A percentile compares a stretch with the other conserved stretches of the same genome.
These are phyloP conservation scores for Clistopyga incitator DNA, from an alignment of 2,888 invertebrate genomes.

Conservation along the genomic window DNA sequence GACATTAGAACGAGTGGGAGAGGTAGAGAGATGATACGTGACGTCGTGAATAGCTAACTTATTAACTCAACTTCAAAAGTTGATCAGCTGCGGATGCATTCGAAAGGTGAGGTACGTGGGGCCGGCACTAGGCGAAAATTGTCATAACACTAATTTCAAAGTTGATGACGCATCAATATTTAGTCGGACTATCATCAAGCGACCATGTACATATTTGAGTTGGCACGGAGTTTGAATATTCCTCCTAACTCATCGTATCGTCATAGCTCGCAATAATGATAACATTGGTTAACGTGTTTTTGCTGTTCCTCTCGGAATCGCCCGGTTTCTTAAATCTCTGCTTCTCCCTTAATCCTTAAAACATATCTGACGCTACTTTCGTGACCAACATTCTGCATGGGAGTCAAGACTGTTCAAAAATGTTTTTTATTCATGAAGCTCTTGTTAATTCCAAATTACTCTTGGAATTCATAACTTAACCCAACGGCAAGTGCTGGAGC, in stretches of 20 bases:
- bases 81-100: constrained; percentile 43
- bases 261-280: not conserved
- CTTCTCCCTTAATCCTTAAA: not conserved
- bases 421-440: constrained; percentile 6
- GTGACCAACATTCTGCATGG: not conserved
- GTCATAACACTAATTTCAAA: not conserved
- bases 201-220: not conserved
- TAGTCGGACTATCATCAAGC: not conserved
- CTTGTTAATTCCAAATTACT: not conserved
- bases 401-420: constrained; percentile 6
- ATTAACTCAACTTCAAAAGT: constrained; percentile 46
- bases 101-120: not conserved
- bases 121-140: not conserved
- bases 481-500: not conserved
- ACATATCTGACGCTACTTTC: not conserved
- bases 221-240: not conserved
- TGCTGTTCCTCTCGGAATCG: not conserved
- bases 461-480: not conserved
- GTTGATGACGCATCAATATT: not conserved
- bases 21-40: constrained; percentile 37
- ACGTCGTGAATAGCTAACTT: constrained; percentile 36
- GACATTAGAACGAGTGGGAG: not conserved
- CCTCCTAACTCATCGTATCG: not conserved
- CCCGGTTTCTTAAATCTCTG: not conserved
- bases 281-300: not conserved